Evolutionary conservation across 2,797 vertebrate species (phyloP).

Genomic region (Allobates femoralis): DNA sequence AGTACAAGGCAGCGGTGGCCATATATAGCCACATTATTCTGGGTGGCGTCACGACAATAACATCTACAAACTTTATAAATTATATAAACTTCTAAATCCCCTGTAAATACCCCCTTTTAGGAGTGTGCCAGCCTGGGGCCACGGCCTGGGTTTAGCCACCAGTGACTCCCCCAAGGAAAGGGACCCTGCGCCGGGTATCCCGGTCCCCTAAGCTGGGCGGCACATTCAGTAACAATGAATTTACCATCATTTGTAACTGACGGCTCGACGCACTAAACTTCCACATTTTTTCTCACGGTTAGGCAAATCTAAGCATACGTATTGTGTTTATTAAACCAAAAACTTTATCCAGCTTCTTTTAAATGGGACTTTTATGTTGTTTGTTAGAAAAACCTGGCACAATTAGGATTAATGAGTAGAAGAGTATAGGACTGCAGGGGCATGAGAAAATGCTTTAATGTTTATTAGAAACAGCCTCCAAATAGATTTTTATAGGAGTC

Average conservation of each 20-base stretch:
- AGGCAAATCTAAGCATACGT: neutral
- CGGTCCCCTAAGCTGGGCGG: too few species aligned
- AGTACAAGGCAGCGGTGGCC: too few species aligned
- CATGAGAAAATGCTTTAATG: conserved; percentile 59
- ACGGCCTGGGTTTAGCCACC: too few species aligned
- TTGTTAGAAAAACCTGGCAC: conserved; percentile 49
- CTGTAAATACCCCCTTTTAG: too few species aligned
- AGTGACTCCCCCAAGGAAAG: too few species aligned
- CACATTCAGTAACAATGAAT: too few species aligned
- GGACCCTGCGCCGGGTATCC: too few species aligned
- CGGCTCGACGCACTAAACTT: neutral
- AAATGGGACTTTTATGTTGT: conserved; percentile 51
- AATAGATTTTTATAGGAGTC: conserved; percentile 55
- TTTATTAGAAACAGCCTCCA: conserved; percentile 59
- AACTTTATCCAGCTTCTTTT: conserved; percentile 12
- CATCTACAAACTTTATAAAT: too few species aligned
- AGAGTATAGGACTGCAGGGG: conserved; percentile 50
- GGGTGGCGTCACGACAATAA: too few species aligned
- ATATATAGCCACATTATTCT: too few species aligned
- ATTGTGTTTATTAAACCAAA: conserved; percentile 32
- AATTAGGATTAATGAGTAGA: conserved; percentile 62
- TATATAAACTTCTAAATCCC: too few species aligned
- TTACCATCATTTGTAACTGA: conserved; percentile 3
- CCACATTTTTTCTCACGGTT: conserved; percentile 33
- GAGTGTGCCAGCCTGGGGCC: too few species aligned